Base-by-base conservation (phyloP, 1,140 invertebrate genomes). In the Xylocopa sonorina region DNA sequence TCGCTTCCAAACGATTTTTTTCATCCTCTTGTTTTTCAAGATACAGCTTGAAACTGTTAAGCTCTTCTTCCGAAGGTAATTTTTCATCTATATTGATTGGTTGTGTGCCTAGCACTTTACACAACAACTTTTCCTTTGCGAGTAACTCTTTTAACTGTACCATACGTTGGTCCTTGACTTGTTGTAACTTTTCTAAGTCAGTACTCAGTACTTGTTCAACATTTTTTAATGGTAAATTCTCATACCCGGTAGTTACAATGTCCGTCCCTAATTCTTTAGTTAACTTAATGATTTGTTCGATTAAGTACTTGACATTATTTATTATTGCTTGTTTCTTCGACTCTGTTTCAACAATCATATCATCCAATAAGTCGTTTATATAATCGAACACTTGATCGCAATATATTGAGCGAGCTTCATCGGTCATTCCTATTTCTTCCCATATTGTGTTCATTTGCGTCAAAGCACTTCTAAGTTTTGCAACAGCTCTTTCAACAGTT, bases 21-120 rank as follows among this genome's bases (percentile, higher is more conserved):
- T 95, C 94, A 3, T 83, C 88, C 80, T 95, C 93, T 63, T 95
- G 87, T n/a, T 92, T 89, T 79, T 94, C 90, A 21, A 95, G 87
- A 57, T 94, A 92, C 7, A 87, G 74, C 66, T 93, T 91, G 34
- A 95, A 90, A 68, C 92, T 91, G 12, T 93, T 90, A 29, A 95
- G 79, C 63, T 95, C 92, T 62, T 93, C 90, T 46, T 94, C 91
- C 0, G 92, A 88, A 5, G 94, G 94, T 21, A 95, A 1, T 63
- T 86, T 55, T 2, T 53, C 51, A 18, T 78, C 16, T 16, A 91
- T 82, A 32, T 82, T 82, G 27, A 83, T 57, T 7, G 83, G 76
- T 18, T 88, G 84, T 0, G 62, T 53, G 0, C 90, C 90, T 1
- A 92, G 60, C 6, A 67, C 67, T 46, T 84, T 76, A 48, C 90